Conservation (phyloP, 1,140 invertebrate genomes). For the Trypoxylus dichotomus region DNA sequence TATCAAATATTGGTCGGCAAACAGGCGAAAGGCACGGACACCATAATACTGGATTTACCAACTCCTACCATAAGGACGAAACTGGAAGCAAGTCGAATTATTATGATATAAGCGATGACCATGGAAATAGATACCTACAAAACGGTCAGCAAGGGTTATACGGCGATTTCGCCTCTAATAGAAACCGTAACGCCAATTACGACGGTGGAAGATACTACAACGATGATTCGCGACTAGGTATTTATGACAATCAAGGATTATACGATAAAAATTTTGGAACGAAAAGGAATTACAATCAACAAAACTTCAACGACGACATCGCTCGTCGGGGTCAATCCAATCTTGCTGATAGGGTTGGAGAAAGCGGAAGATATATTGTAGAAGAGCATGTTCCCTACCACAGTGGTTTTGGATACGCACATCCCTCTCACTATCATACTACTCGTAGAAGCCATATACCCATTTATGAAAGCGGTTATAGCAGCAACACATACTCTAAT, state of each 20-base stretch:
- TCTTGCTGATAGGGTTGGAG: conserved; percentile 55
- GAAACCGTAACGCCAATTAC: not conserved
- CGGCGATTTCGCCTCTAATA: not conserved
- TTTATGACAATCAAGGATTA: conserved; percentile 57
- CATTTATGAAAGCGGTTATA: not conserved
- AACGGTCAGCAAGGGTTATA: conserved; percentile 54
- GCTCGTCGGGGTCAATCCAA: conserved; percentile 52
- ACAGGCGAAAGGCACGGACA: conserved; percentile 64
- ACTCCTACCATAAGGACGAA: conserved; percentile 68
- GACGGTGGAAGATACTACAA: conserved; percentile 31
- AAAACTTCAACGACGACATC: conserved; percentile 58
- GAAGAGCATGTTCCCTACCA: not conserved
- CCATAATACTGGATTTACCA: conserved; percentile 65
- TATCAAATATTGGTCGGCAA: conserved; percentile 53
- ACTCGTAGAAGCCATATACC: not conserved
- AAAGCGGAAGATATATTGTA: conserved; percentile 40
- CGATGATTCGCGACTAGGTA: conserved; percentile 53
- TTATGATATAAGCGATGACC: conserved; percentile 64
- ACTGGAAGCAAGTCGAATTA: conserved; percentile 65
- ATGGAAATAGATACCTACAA: conserved; percentile 58
- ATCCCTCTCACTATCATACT: not conserved
- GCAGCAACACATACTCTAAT: not conserved
- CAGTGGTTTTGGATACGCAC: not conserved
- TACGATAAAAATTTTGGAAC: conserved; percentile 54
- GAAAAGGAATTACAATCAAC: conserved; percentile 57